Percentiles rank a stretch among this genome's conserved stretches.
phyloP scores from a whole-genome alignment of 1,140 invertebrate species.

The Papilio polyxenes region DNA sequence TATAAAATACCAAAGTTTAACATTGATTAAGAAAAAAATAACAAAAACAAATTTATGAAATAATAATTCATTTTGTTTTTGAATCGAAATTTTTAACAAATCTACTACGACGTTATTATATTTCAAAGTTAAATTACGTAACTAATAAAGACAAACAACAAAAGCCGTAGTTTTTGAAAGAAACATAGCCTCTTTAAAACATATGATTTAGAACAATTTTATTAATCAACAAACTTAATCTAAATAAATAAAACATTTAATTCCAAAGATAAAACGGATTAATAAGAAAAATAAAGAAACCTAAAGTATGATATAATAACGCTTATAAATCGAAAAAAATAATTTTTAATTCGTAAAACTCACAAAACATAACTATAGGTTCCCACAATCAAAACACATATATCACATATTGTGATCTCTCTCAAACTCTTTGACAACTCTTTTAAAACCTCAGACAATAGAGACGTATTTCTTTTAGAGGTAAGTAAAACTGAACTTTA shows the following conservation, averaged over 20 bases:
- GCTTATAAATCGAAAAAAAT: too few species aligned
- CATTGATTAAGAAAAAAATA: neutral
- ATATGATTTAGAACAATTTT: neutral
- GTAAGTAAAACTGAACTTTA: slow-evolving; percentile 20
- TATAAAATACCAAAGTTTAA: neutral
- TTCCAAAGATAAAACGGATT: neutral
- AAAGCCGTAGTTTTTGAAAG: too few species aligned
- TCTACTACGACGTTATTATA: neutral
- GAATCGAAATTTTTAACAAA: neutral
- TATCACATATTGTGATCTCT: too few species aligned
- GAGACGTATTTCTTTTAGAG: slow-evolving; percentile 35
- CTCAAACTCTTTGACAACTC: too few species aligned
- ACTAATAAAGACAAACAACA: too few species aligned
- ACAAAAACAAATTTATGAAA: neutral
- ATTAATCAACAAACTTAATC: neutral
- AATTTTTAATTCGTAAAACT: too few species aligned
- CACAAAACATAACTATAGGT: too few species aligned
- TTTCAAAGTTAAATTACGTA: too few species aligned
- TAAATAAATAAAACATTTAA: neutral
- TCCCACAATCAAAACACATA: too few species aligned
- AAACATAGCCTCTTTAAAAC: neutral
- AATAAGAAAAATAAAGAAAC: neutral
- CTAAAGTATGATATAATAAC: neutral
- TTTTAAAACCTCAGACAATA: too few species aligned
- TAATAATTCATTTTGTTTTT: neutral